Conservation (phyloP, 2,113 vertebrate species). For the Oxygymnocypris stewartii region DNA sequence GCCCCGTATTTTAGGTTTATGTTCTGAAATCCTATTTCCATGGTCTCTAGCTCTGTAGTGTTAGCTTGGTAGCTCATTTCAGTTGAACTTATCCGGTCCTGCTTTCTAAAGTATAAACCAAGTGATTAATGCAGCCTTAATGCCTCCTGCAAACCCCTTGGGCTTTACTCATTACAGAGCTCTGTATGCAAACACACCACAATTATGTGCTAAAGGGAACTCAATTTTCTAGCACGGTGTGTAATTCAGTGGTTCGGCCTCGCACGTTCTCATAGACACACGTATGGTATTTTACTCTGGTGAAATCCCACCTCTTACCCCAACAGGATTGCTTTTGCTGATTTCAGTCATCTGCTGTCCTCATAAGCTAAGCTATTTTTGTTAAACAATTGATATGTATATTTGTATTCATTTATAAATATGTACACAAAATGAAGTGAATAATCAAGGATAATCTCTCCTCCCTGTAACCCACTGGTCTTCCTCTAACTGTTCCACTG, state of each 20-base stretch:
- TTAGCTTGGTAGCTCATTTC: slow-evolving; percentile 24
- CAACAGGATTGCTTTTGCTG: slow-evolving; percentile 31
- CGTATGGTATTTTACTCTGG: background rate
- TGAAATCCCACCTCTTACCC: background rate
- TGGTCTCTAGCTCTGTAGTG: slow-evolving; percentile 12
- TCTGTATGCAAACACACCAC: background rate
- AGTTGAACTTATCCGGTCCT: slow-evolving; percentile 20
- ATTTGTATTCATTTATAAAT: slow-evolving; percentile 54
- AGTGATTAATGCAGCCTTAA: slow-evolving; percentile 55
- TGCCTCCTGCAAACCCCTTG: slow-evolving; percentile 13
- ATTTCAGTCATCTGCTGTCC: slow-evolving; percentile 46
- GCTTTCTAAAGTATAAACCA: slow-evolving; percentile 47
- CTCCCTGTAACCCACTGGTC: slow-evolving; percentile 47
- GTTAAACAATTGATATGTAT: slow-evolving; percentile 52
- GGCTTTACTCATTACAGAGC: slow-evolving; percentile 1
- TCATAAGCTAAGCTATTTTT: slow-evolving; percentile 58
- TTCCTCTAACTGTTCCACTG: slow-evolving; percentile 55
- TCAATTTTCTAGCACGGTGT: slow-evolving; percentile 8
- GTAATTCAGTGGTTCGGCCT: slow-evolving; percentile 5
- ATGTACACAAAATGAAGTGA: slow-evolving; percentile 49
- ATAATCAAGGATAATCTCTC: slow-evolving; percentile 52
- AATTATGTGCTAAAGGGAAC: slow-evolving; percentile 47
- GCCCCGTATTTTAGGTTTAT: slow-evolving; percentile 7
- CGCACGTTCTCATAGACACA: slow-evolving; percentile 10
- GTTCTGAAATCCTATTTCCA: background rate